These are phyloP conservation scores for Crotalus helleri DNA, from an alignment of 2,113 vertebrate species.

Conservation along the genomic window DNA sequence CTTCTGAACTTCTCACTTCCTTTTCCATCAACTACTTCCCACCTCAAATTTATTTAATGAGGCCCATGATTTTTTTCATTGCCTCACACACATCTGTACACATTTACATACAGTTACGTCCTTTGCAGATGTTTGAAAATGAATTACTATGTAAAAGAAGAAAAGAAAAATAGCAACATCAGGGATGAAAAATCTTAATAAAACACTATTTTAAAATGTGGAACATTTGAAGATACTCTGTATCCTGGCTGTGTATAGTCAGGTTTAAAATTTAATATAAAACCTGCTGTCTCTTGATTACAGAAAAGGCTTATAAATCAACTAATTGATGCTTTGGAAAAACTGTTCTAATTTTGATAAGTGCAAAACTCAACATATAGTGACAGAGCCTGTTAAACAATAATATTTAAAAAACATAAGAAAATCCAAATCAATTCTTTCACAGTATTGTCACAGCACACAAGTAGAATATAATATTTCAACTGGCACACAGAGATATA, in stretches of 20 bases:
- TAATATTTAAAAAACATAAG: neutral
- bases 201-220: neutral
- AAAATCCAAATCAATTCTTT: constrained; percentile 21
- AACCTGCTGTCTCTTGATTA: neutral
- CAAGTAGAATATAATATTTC: constrained; percentile 16
- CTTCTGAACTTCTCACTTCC: neutral
- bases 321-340: constrained; percentile 32
- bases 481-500: constrained; percentile 19
- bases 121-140: neutral
- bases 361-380: neutral
- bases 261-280: constrained; percentile 23
- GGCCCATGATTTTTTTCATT: constrained; percentile 48
- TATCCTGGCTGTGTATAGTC: neutral
- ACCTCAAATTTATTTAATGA: constrained; percentile 54
- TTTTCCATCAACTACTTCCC: constrained; percentile 47
- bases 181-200: neutral
- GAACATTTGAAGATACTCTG: constrained; percentile 10
- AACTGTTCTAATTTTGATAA: constrained; percentile 17
- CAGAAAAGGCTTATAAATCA: constrained; percentile 25
- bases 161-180: neutral
- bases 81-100: constrained; percentile 35
- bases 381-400: neutral
- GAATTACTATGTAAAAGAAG: neutral
- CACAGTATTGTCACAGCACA: constrained; percentile 7
- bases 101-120: neutral